phyloP scores from a whole-genome alignment of 2,797 vertebrate species.

The Takifugu ocellatus region DNA sequence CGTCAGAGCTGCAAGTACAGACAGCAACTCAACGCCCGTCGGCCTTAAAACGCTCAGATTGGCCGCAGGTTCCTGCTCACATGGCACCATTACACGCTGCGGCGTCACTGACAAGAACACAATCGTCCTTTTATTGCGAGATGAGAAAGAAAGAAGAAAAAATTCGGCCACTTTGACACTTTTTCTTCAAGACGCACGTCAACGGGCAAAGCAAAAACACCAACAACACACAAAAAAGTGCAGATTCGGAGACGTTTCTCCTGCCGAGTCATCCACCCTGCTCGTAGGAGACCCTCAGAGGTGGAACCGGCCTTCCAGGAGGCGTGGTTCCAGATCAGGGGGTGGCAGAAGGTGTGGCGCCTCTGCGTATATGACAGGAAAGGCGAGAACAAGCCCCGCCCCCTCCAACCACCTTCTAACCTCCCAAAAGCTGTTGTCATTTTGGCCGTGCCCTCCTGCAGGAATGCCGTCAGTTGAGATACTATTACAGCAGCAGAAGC shows the following conservation, averaged over 20 bases:
- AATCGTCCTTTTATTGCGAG: no score
- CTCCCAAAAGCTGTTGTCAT: constrained; percentile 50
- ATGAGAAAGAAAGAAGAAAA: no score
- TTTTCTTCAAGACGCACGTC: no score
- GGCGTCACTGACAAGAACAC: no score
- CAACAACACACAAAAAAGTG: neutral
- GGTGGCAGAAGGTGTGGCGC: constrained; percentile 45
- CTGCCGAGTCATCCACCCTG: neutral
- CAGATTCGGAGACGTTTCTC: neutral
- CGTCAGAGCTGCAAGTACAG: constrained; percentile 24
- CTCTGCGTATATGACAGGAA: constrained; percentile 33
- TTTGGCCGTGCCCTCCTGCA: constrained; percentile 57
- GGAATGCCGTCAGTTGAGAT: constrained; percentile 73
- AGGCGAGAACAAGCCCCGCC: constrained; percentile 23
- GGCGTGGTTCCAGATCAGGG: constrained; percentile 27
- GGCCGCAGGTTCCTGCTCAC: neutral
- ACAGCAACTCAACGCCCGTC: constrained; percentile 6
- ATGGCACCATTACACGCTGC: neutral
- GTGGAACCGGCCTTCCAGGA: constrained; percentile 10
- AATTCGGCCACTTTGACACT: no score
- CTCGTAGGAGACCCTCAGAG: no score
- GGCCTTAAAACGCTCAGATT: neutral
- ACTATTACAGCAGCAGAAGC: constrained; percentile 51
- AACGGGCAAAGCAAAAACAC: no score
- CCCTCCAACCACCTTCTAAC: constrained; percentile 14